These are phyloP conservation scores for Acanthosoma haemorrhoidale DNA, from an alignment of 2,888 invertebrate genomes.

Conservation along the genomic window DNA sequence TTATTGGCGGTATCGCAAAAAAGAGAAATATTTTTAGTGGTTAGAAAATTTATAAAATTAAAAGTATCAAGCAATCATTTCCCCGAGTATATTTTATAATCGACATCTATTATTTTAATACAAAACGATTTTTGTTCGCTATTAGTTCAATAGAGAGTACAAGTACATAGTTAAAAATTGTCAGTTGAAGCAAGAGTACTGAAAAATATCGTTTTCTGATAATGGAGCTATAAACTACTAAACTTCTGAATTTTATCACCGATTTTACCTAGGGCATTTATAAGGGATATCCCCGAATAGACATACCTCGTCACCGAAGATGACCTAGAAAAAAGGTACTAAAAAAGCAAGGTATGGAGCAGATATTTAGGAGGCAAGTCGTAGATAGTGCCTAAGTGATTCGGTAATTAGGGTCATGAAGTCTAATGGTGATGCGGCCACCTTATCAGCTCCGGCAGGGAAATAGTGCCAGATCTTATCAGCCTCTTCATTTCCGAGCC, in stretches of 20 bases:
- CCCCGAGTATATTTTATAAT: too few relatives aligned
- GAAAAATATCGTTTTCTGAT: too few relatives aligned
- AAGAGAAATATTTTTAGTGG: too few relatives aligned
- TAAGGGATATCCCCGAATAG: background rate
- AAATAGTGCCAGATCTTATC: background rate
- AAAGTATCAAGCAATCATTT: too few relatives aligned
- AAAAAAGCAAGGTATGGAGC: background rate
- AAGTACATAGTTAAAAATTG: too few relatives aligned
- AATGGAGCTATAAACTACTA: too few relatives aligned
- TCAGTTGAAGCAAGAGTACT: too few relatives aligned
- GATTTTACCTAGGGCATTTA: background rate
- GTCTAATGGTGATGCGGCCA: conserved; percentile 1
- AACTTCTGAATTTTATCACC: background rate
- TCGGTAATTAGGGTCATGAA: conserved; percentile 20
- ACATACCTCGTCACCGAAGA: background rate
- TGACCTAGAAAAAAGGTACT: background rate
- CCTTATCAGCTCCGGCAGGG: background rate
- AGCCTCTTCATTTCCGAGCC: background rate
- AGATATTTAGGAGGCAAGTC: background rate
- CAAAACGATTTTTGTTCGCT: too few relatives aligned
- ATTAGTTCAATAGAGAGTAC: too few relatives aligned
- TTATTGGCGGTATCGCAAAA: too few relatives aligned
- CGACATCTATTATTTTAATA: too few relatives aligned
- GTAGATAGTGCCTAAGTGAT: background rate
- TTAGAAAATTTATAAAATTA: too few relatives aligned